Evolutionary conservation across 2,888 invertebrate genomes (phyloP), one percentile per base, ranked within the genome.

Genomic region (Eumerus sabulonum): DNA sequence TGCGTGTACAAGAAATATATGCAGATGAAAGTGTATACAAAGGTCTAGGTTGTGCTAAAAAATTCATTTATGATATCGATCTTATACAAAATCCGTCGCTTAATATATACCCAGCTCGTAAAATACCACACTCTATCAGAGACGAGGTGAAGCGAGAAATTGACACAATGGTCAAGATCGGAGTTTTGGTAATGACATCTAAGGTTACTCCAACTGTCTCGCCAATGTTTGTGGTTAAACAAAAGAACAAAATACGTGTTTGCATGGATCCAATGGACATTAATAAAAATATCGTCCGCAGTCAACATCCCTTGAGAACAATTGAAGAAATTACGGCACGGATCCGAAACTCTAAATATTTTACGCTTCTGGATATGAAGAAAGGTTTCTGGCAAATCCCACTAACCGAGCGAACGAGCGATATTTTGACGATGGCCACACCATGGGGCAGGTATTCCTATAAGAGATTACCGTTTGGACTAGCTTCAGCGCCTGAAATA

Each of bases 81-180:
- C 38, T 64, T 1, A 19, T 56, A 38, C 9, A 56, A 50, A 66
- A 56, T 66, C 56, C 48, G 42, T 19, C 40, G 13, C 42, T 66
- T 42, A 48, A 42, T 1, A 57, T 57, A 42, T 57, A 67, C 35
- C 50, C 57, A 0, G 59, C 59, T 45, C 59, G 59, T 53, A 51
- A 59, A 51, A 59, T 68, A 60, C 67, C 44, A 13, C 51, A 57
- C 45, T 1, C 60, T n/a, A 53, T 68, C n/a, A 51, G 60, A 59
- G 53, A 68, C 9, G 53, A 59, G 1, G 59, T 59, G 1, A 59
- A 68, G 14, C 44, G 19, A 51, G 67, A 68, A 40, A 60, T 59
- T 60, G 68, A 60, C 59, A 53, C 17, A 60, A 59, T 59, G 68
- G 38, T 60, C 1, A 51, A 47, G 14, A n/a, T 68, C 11, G 68